Evolutionary conservation across 2,113 vertebrate species (phyloP), one percentile per base, ranked within the genome.

Genomic region (Blennius ocellaris): DNA sequence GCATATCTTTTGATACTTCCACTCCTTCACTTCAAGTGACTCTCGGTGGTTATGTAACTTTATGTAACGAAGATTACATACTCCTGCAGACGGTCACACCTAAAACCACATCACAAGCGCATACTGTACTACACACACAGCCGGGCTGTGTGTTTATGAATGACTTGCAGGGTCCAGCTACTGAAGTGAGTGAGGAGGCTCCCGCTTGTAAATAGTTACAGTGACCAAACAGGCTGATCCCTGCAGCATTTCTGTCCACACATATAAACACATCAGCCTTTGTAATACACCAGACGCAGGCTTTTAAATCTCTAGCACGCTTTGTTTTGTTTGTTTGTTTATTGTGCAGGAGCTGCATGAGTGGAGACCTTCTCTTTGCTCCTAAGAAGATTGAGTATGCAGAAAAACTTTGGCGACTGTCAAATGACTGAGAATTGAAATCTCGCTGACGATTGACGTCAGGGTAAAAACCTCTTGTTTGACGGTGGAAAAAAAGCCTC

Each of bases 151-250:
- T 66, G 15, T 78, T 71, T 16, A 66, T 58, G 69, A 76, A 71
- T 69, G 70, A 59, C 49, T 65, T 74, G 73, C 63, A 73, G 72
- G 58, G 60, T 59, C 9, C 14, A n/a, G 39, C 5, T 8, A 11
- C 11, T 12, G 7, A 30, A 14, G 12, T 30, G 8, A 47, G 11
- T 40, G 12, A 54, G 41, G 63, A 16, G 53, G 41, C 30, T 65
- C 8, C 50, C 56, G 60, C 77, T 70, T 36, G n/a, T 15, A 45
- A 41, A 56, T 57, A 15, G 53, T 69, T 66, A 30, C n/a, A 50
- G 73, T 70, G 57, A 49, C 44, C 59, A 87, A 83, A 86, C 68
- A 41, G 55, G 78, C 57, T 76, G 75, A 80, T 70, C 37, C 39
- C 44, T 8, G 21, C 16, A 47, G 64, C 41, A 36, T 68, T 76